phyloP scores from a whole-genome alignment of 1,140 invertebrate species.

The Heliconius nattereri region DNA sequence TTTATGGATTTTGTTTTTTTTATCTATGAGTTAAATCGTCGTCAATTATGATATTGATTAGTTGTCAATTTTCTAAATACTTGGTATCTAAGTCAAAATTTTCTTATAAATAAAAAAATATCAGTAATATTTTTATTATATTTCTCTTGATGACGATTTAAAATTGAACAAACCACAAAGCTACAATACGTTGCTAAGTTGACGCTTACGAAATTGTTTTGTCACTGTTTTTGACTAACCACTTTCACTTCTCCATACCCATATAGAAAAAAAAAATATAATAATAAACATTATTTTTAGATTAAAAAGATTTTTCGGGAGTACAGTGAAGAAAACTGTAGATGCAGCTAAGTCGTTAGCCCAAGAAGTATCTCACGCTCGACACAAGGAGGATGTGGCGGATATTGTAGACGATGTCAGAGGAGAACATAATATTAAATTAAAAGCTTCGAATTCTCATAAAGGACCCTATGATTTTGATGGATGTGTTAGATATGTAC shows the following conservation, averaged over 20 bases:
- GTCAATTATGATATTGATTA: not conserved
- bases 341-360: constrained; percentile 95
- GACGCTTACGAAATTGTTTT: not conserved
- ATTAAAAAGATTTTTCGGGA: constrained; percentile 92
- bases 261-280: not conserved
- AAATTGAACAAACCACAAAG: not conserved
- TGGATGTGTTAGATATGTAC: constrained; percentile 85
- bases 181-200: not conserved
- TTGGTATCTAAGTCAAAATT: too few relatives aligned
- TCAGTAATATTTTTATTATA: not conserved
- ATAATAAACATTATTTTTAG: constrained; percentile 56
- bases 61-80: too few relatives aligned
- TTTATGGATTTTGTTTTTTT: not conserved
- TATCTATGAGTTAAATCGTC: not conserved
- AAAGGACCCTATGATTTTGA: constrained; percentile 98
- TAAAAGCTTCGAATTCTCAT: constrained; percentile 96
- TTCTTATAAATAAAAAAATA: too few relatives aligned
- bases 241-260: not conserved
- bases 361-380: constrained; percentile 91
- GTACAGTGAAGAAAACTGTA: constrained; percentile 93
- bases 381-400: constrained; percentile 92
- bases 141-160: not conserved
- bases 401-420: constrained; percentile 92
- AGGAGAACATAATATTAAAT: constrained; percentile 92
- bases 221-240: not conserved